Percentiles rank a stretch among this genome's conserved stretches.
Conservation (phyloP, 2,113 vertebrate genomes). For the Cebidichthys violaceus region DNA sequence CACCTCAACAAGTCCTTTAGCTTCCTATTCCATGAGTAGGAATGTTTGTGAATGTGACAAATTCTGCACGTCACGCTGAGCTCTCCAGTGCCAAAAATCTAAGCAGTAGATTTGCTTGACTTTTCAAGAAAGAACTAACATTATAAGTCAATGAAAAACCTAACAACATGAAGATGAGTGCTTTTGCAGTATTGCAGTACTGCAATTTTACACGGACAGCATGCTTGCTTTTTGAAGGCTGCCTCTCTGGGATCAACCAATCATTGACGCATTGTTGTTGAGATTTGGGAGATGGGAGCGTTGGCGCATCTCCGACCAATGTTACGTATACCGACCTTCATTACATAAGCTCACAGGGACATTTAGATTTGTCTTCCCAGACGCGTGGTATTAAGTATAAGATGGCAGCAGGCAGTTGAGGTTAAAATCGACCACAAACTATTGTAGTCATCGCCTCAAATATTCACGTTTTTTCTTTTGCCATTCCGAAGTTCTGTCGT, state of each 20-base stretch:
- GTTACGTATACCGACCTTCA: neutral
- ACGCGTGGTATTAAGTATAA: neutral
- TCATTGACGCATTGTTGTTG: neutral
- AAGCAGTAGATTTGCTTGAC: neutral
- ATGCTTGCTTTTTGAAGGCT: neutral
- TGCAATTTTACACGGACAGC: neutral
- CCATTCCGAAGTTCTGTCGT: neutral
- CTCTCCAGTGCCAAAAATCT: neutral
- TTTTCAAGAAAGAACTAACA: neutral
- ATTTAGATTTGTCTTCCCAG: neutral
- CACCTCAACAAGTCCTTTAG: neutral
- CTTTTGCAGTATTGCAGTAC: neutral
- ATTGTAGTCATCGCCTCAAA: constrained; percentile 16
- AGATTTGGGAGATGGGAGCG: neutral
- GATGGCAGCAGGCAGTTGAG: neutral
- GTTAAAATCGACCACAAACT: constrained; percentile 4
- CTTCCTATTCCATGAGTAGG: neutral
- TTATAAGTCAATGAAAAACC: neutral
- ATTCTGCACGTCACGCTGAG: neutral
- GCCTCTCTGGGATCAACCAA: neutral
- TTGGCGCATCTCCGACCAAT: neutral
- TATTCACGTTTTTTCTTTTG: constrained; percentile 31
- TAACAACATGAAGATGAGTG: neutral
- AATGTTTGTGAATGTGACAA: neutral
- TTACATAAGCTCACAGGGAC: neutral